A percentile compares a stretch with the other conserved stretches of the same genome.
Evolutionary conservation across 2,113 vertebrate genomes (phyloP).

Genomic region (Petroica traversi): DNA sequence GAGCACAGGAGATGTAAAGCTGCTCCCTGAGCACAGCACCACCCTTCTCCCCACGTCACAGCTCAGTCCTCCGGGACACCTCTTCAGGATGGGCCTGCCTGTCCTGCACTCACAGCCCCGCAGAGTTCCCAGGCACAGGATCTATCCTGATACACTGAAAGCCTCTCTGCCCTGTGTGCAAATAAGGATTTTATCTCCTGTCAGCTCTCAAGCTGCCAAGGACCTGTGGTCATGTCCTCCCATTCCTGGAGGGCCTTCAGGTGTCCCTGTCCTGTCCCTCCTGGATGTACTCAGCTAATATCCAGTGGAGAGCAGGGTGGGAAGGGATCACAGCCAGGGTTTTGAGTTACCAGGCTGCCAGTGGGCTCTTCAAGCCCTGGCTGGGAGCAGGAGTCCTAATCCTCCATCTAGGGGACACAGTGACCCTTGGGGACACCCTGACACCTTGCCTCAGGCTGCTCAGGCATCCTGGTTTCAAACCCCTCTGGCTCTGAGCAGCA

Average conservation of each 20-base stretch:
- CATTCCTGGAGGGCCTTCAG: not conserved
- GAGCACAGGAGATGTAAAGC: not conserved
- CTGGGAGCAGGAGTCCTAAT: not conserved
- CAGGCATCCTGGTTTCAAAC: not conserved
- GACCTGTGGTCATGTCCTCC: not conserved
- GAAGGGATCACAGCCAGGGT: fast-evolving
- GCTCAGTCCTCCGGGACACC: not conserved
- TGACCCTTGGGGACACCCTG: not conserved
- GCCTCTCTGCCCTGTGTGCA: not conserved
- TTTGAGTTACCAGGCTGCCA: not conserved
- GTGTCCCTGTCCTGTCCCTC: not conserved
- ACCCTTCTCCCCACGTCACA: not conserved
- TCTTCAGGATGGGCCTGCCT: not conserved
- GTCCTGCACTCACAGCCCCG: fast-evolving
- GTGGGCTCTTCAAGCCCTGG: not conserved
- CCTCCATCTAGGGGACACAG: not conserved
- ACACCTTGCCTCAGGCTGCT: not conserved
- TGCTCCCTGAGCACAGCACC: not conserved
- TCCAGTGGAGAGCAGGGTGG: not conserved
- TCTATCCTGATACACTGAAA: not conserved
- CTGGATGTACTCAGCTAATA: not conserved
- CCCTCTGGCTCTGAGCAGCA: not conserved
- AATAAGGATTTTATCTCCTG: not conserved
- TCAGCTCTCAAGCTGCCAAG: not conserved
- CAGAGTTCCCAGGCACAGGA: not conserved